phyloP scores from a whole-genome alignment of 2,888 invertebrate species.

The Eledona agricola region DNA sequence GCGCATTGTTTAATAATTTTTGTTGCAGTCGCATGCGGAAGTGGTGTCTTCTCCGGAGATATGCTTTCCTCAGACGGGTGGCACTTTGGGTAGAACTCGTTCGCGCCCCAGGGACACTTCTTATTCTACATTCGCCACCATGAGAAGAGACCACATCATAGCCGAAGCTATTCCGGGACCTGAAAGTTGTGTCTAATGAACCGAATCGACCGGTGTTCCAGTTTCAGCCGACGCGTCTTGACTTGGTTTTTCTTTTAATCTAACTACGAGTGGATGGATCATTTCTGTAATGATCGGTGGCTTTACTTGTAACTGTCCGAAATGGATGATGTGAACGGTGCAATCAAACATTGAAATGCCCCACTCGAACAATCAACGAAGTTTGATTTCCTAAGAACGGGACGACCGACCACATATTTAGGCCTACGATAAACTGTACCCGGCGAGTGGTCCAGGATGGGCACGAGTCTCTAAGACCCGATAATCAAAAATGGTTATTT shows the following conservation, averaged over 20 bases:
- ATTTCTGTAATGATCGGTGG: too few relatives aligned
- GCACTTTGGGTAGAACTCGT: constrained; percentile 56
- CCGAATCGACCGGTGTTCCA: constrained; percentile 34
- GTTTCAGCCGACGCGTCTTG: constrained; percentile 9
- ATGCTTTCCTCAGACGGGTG: constrained; percentile 46
- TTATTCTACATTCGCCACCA: constrained; percentile 67
- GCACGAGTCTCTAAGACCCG: neutral
- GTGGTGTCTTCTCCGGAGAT: constrained; percentile 51
- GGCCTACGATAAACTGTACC: too few relatives aligned
- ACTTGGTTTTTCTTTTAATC: constrained; percentile 4
- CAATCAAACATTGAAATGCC: neutral
- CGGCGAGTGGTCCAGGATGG: neutral
- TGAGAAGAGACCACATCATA: constrained; percentile 77
- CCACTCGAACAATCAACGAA: constrained; percentile 31
- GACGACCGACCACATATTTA: constrained; percentile 23
- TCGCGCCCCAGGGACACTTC: constrained; percentile 61
- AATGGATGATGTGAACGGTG: too few relatives aligned
- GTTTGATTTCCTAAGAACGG: constrained; percentile 7
- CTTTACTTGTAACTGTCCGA: too few relatives aligned
- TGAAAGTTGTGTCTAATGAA: constrained; percentile 83
- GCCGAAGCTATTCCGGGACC: constrained; percentile 88
- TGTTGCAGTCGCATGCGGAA: constrained; percentile 46
- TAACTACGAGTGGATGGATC: neutral
- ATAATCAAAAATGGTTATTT: neutral
- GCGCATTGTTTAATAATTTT: constrained; percentile 1